Base-by-base conservation (phyloP, 2,888 invertebrate genomes). In the Antitype chi region DNA sequence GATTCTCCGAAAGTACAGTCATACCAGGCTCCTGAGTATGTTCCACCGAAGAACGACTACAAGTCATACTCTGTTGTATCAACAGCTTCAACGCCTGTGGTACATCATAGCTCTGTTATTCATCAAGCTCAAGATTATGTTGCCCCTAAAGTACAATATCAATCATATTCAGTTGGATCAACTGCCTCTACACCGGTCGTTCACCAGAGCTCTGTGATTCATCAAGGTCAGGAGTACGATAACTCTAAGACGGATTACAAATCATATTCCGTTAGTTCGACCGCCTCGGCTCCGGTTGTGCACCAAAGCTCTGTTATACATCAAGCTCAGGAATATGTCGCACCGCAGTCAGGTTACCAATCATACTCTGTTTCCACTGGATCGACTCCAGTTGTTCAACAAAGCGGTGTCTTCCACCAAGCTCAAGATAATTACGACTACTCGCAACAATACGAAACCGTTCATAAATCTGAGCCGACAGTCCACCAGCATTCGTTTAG, bases 141-240 rank as follows among this genome's bases (percentile, higher is more conserved):
- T 68, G 91, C 94, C 60, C 95, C 94, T 13, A 93, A 93, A 80
- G 89, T 85, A 28, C 89, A 92, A 55, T 93, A 93, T 76, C 92
- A 94, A 87, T 90, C 92, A 84, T 94, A 92, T 80, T 90, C 93
- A 25, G 88, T 89, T 71, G 88, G 89, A n/a, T 93, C 95, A n/a
- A 91, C 94, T 20, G 86, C 90, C 32, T 88, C 92, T 67, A 87
- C 91, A 20, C 95, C 95, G 1, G 70, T 91, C 11, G 87, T 92
- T 43, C 92, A 95, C 25, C 90, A 93, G 78, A 92, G 87, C 75
- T 92, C 92, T 25, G 86, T 91, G 1, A 80, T 88, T 63, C 88
- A 91, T 52, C 87, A 93, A 83, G 80, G 88, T 72, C 92, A 93
- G 85, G 91, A 92, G 59, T 92, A 92, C 66, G 86, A 90, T 66